Conservation (phyloP, 2,113 vertebrate genomes). For the Isurus oxyrinchus region DNA sequence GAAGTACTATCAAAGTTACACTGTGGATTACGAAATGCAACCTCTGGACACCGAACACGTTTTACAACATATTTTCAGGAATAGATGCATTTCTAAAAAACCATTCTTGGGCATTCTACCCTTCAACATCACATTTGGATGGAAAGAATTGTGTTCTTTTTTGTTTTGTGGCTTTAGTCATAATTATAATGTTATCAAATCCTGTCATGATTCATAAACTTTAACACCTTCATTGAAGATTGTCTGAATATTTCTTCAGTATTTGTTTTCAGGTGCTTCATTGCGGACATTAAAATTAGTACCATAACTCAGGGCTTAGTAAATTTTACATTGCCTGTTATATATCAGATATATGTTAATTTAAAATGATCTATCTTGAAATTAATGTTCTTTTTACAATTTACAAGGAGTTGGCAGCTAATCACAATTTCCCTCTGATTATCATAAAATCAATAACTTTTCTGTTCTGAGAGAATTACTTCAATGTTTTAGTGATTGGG, state of each 20-base stretch:
- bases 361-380: conserved; percentile 34
- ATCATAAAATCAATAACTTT: neutral
- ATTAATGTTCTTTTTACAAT: conserved; percentile 23
- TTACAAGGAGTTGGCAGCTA: conserved; percentile 25
- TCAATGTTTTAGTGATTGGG: neutral
- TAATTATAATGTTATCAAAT: conserved; percentile 25
- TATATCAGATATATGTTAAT: conserved; percentile 36
- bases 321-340: conserved; percentile 30
- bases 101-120: neutral
- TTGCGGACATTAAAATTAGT: conserved; percentile 31
- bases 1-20: conserved; percentile 27
- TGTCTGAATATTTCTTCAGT: conserved; percentile 26
- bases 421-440: neutral
- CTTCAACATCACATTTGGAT: conserved; percentile 1
- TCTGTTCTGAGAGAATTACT: neutral
- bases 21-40: neutral
- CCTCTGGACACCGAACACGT: neutral
- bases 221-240: conserved; percentile 30
- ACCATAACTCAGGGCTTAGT: conserved; percentile 19
- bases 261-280: neutral
- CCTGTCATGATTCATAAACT: neutral
- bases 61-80: conserved; percentile 19
- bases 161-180: neutral
- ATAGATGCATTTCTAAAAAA: conserved; percentile 16
- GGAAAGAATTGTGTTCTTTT: neutral